Evolutionary conservation across 2,797 vertebrate genomes (phyloP).

Genomic region (Varecia variegata): DNA sequence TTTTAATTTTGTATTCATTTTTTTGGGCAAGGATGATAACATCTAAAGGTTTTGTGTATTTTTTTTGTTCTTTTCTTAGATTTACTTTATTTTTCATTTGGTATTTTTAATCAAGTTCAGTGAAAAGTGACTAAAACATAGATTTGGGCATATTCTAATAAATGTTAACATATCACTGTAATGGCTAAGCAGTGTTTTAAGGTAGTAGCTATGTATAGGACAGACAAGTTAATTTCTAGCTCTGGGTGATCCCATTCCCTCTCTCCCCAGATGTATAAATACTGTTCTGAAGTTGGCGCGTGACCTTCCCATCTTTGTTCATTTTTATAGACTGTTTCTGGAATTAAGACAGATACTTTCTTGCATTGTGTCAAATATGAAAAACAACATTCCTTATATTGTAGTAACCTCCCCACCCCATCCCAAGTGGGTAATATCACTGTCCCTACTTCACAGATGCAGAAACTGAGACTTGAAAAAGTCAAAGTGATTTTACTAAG

Average conservation of each 20-base stretch:
- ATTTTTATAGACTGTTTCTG: neutral
- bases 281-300: neutral
- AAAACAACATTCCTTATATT: neutral
- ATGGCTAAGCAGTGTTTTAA: neutral
- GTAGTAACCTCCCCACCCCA: neutral
- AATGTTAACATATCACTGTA: neutral
- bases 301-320: neutral
- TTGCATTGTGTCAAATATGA: neutral
- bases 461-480: neutral
- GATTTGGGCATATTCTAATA: neutral
- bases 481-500: neutral
- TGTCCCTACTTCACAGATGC: neutral
- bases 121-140: neutral
- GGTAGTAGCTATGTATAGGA: neutral
- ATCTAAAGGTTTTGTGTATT: no score
- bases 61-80: neutral
- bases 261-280: neutral
- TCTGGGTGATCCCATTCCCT: neutral
- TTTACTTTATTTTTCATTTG: neutral
- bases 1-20: neutral
- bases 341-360: neutral
- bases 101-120: neutral
- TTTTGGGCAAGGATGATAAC: neutral
- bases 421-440: neutral
- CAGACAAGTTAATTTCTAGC: neutral